phyloP scores from a whole-genome alignment of 2,113 vertebrate genomes.

The Phalacrocorax aristotelis region DNA sequence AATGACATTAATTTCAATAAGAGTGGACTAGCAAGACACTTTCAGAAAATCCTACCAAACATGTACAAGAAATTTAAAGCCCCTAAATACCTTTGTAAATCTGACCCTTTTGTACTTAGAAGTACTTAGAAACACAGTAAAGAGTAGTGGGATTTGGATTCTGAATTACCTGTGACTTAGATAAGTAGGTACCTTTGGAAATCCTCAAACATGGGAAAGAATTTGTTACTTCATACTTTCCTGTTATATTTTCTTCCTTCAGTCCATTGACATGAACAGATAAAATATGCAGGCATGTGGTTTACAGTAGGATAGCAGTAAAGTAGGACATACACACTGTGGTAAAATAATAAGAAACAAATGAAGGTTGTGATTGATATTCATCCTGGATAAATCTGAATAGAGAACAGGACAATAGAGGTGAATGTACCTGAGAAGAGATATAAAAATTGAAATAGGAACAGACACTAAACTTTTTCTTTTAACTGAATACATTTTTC shows the following conservation, averaged over 20 bases:
- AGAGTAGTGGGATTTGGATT: background rate
- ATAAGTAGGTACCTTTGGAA: background rate
- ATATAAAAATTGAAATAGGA: background rate
- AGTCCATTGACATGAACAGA: background rate
- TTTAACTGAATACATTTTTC: background rate
- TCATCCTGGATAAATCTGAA: background rate
- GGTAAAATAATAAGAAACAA: background rate
- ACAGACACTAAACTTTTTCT: background rate
- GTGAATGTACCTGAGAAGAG: background rate
- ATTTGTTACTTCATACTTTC: background rate
- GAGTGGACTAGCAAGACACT: background rate
- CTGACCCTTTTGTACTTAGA: background rate
- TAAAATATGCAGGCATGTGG: background rate
- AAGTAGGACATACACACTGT: background rate
- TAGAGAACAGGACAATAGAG: background rate
- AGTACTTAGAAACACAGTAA: background rate
- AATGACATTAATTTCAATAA: background rate
- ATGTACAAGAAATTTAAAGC: background rate
- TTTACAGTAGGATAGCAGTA: background rate
- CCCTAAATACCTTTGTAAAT: background rate
- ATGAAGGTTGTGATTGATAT: slow-evolving; percentile 29
- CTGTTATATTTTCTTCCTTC: background rate
- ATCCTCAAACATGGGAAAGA: background rate
- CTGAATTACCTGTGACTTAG: background rate
- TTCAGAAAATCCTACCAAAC: background rate